phyloP scores from a whole-genome alignment of 1,140 invertebrate genomes.

The Himalopsyche phryganea region DNA sequence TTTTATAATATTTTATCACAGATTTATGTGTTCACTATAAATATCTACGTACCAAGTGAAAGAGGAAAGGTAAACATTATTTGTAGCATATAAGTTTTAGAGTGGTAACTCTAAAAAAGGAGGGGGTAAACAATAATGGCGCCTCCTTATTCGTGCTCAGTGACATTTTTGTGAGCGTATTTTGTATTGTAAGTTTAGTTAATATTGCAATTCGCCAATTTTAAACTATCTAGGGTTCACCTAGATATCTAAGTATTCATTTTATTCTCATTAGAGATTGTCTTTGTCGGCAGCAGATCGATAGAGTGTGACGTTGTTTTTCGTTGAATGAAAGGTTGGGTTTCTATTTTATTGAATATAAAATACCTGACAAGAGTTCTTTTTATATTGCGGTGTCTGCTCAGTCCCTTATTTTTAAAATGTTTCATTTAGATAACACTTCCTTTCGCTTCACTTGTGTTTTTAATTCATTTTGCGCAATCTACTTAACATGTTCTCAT shows the following conservation, averaged over 20 bases:
- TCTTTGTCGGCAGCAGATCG: no score
- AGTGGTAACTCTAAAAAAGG: conserved; percentile 6
- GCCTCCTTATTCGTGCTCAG: conserved; percentile 21
- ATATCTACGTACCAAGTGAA: no score
- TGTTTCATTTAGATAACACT: neutral
- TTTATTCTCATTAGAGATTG: no score
- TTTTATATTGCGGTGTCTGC: neutral
- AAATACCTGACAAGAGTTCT: neutral
- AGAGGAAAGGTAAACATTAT: no score
- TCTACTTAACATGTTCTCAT: neutral
- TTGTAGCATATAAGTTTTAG: neutral
- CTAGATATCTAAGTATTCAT: no score
- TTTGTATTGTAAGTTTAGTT: conserved; percentile 22
- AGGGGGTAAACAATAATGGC: conserved; percentile 26
- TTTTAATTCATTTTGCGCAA: no score
- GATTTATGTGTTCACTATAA: no score
- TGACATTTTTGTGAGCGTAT: conserved; percentile 26
- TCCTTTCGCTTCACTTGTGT: no score
- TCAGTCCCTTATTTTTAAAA: neutral
- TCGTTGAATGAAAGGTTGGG: conserved; percentile 24
- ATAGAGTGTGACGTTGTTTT: conserved; percentile 13
- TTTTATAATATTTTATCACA: no score
- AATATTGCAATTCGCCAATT: no score
- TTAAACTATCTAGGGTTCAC: no score
- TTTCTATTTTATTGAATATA: conserved; percentile 20